Conservation (phyloP, 1,140 invertebrate genomes). For the Lucilia cuprina region DNA sequence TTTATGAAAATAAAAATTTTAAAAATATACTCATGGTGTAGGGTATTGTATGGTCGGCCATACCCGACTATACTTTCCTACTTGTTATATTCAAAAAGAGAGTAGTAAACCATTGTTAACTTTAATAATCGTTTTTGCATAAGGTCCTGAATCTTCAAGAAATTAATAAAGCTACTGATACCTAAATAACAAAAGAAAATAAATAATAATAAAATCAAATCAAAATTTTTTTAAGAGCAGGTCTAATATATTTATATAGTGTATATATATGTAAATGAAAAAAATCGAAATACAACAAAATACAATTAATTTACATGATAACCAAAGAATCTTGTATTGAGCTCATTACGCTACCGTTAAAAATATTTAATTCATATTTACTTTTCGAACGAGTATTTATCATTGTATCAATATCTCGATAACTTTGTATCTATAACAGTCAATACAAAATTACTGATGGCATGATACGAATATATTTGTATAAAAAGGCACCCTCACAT, state of each 20-base stretch:
- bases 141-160: no score
- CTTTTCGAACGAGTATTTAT: not conserved
- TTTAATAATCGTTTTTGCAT: no score
- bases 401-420: constrained; percentile 6
- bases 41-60: no score
- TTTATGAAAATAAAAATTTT: no score
- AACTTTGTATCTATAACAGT: not conserved
- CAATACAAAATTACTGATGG: not conserved
- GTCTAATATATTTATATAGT: not conserved
- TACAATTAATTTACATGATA: constrained; percentile 40
- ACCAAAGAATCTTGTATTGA: constrained; percentile 37
- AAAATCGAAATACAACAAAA: not conserved
- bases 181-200: no score
- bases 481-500: not conserved
- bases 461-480: not conserved
- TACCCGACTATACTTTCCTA: no score
- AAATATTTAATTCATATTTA: not conserved
- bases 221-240: no score
- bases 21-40: no score
- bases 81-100: no score
- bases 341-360: constrained; percentile 37
- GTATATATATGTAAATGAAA: constrained; percentile 28
- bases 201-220: no score
- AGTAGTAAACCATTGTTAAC: no score
- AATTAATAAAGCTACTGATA: no score